Evolutionary conservation across 2,888 invertebrate genomes (phyloP).

Genomic region (Hirudinaria manillensis): DNA sequence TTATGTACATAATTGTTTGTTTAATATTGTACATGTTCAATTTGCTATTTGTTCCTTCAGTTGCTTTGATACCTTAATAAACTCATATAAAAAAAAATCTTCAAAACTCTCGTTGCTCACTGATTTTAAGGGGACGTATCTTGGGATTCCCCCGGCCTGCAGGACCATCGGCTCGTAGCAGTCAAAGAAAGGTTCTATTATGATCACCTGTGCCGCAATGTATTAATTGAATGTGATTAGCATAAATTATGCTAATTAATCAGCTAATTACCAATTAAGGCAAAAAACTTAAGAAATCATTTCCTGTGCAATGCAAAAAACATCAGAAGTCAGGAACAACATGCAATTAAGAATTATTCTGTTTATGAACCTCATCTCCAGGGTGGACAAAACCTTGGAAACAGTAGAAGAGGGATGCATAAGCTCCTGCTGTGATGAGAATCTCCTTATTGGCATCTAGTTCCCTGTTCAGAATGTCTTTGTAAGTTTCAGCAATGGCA

Average conservation of each 20-base stretch:
- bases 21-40: no score
- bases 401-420: conserved; percentile 81
- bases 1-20: no score
- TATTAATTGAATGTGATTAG: neutral
- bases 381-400: conserved; percentile 79
- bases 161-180: conserved; percentile 92
- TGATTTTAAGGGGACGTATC: conserved; percentile 66
- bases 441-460: conserved; percentile 82
- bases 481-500: conserved; percentile 76
- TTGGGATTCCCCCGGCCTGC: conserved; percentile 77
- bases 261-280: neutral
- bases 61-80: no score
- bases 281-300: neutral
- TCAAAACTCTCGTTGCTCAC: conserved; percentile 12
- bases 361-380: conserved; percentile 60
- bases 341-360: neutral
- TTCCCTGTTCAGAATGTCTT: conserved; percentile 66
- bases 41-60: no score
- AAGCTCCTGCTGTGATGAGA: conserved; percentile 84
- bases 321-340: neutral
- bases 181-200: conserved; percentile 96
- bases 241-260: neutral
- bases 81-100: no score
- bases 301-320: neutral
- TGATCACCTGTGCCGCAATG: conserved; percentile 67